phyloP scores from a whole-genome alignment of 1,140 invertebrate species.

The Hestina assimilis region DNA sequence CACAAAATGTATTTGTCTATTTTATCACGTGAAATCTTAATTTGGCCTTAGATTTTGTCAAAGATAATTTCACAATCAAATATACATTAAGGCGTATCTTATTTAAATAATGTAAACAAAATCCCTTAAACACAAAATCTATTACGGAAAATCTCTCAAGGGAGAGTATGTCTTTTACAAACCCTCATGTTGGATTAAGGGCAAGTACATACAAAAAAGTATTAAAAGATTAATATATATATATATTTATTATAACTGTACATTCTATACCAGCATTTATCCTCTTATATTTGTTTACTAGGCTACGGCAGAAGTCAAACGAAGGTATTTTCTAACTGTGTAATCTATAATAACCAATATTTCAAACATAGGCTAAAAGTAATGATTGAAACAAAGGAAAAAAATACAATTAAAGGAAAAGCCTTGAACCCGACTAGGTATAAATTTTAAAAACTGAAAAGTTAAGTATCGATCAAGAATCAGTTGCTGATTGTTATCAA shows the following conservation, averaged over 20 bases:
- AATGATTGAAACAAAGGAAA: no score
- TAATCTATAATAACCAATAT: no score
- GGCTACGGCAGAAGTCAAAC: no score
- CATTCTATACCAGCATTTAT: no score
- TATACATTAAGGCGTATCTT: conserved; percentile 25
- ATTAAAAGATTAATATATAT: not conserved
- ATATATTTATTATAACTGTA: not conserved
- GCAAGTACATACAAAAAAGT: conserved; percentile 11
- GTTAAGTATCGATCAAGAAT: no score
- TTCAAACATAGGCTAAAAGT: no score
- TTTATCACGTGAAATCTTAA: not conserved
- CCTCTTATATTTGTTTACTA: no score
- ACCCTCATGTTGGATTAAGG: conserved; percentile 19
- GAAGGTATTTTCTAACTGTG: no score
- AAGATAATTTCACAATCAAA: conserved; percentile 17
- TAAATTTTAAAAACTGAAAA: no score
- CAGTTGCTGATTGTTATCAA: no score
- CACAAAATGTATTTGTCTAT: not conserved
- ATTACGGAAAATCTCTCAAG: conserved; percentile 25
- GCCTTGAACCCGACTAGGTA: no score
- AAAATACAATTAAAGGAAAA: no score
- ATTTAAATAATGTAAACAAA: conserved; percentile 25
- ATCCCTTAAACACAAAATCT: conserved; percentile 31
- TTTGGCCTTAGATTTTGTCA: not conserved
- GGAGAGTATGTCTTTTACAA: conserved; percentile 15